Base-by-base conservation (phyloP, 2,797 vertebrate genomes). In the Coccyzus lansbergi region DNA sequence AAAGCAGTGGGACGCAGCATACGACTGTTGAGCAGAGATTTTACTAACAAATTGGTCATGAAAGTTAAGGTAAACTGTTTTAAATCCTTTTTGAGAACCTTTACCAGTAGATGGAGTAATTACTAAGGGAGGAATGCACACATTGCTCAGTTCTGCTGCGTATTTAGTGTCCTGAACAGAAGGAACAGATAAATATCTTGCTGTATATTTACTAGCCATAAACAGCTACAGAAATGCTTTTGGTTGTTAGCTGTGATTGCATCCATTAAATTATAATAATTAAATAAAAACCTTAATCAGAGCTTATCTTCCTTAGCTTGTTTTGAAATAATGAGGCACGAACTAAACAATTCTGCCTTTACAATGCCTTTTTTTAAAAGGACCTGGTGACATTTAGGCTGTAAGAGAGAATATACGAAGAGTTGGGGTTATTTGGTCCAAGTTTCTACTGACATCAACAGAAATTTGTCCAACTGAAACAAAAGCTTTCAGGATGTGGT, bases 101-200 rank as follows among this genome's bases (percentile, higher is more conserved):
- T 49, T 56, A 78, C 88, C 89, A 96, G 92, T 62, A 96, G 94
- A 26, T 92, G 94, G 93, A 91, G 94, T 36, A 63, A 52, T 83
- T 77, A 87, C 53, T 53, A 36, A 77, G 52, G 68, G 7, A 84
- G 36, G 77, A 28, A 36, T 1, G 1, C 31, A 16, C 2, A 9
- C 28, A 29, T 49, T 78, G 36, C 69, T 84, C 71, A 24, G 2
- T 80, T 52, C 70, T 65, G 48, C 10, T 74, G 36, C 7, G 36
- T 46, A 18, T 20, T 40, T 90, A 60, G 38, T 5, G 62, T 77
- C n/a, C 3, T 29, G 51, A 68, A 3, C n/a, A 48, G 51, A 31
- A 80, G 15, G 17, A 34, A 18, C 71, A 63, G 25, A 48, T 63
- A 12, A 83, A 90, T 21, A 44, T 33, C 28, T 62, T 58, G 29